These are phyloP conservation scores for Drosophila subobscura DNA, from an alignment of 1,140 invertebrate genomes.

Conservation along the genomic window DNA sequence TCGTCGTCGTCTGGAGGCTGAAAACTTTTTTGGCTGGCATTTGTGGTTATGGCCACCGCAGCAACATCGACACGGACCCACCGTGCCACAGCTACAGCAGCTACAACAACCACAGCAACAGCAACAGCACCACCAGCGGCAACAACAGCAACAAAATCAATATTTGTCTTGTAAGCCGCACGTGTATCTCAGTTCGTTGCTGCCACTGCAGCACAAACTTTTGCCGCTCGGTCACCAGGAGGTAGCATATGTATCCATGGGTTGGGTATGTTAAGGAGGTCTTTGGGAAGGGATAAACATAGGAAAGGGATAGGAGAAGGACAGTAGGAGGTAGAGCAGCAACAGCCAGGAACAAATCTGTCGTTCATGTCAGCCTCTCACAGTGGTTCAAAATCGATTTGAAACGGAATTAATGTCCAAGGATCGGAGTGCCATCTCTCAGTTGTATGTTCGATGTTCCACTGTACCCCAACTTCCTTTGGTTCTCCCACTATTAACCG, in stretches of 20 bases:
- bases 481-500: constrained; percentile 15
- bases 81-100: constrained; percentile 12
- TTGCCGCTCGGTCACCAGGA: constrained; percentile 29
- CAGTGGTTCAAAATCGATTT: background rate
- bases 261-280: constrained; percentile 21
- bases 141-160: constrained; percentile 69
- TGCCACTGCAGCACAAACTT: constrained; percentile 50
- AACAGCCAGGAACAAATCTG: constrained; percentile 46
- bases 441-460: too few species aligned
- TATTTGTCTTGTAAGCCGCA: constrained; percentile 80
- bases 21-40: constrained; percentile 54
- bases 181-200: constrained; percentile 54
- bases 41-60: constrained; percentile 58
- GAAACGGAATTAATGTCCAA: too few species aligned
- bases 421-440: too few species aligned
- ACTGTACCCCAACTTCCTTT: too few species aligned
- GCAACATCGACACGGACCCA: constrained; percentile 15
- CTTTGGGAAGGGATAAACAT: background rate
- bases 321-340: constrained; percentile 35
- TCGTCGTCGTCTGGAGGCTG: constrained; percentile 23
- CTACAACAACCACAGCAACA: constrained; percentile 6
- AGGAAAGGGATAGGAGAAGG: background rate
- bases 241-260: constrained; percentile 9
- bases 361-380: constrained; percentile 18
- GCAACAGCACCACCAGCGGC: constrained; percentile 35